Percentiles rank a stretch among this genome's conserved stretches.
Conservation (phyloP, 2,113 vertebrate species). For the Corythornis cristatus region DNA sequence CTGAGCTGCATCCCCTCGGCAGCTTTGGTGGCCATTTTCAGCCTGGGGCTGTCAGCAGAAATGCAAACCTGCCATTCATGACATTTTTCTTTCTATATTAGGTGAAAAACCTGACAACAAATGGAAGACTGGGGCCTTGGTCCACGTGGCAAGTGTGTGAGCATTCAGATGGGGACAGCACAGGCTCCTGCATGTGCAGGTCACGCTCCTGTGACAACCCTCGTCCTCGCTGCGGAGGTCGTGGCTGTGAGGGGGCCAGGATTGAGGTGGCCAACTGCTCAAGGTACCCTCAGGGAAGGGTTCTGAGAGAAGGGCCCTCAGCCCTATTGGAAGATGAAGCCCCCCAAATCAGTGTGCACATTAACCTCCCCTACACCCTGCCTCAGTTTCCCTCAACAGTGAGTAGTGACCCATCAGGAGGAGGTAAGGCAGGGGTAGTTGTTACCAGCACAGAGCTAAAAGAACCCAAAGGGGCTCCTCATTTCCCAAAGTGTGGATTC, state of each 20-base stretch:
- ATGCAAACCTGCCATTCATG: constrained; percentile 33
- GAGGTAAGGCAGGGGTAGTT: not conserved
- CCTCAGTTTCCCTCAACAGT: not conserved
- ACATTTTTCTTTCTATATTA: constrained; percentile 67
- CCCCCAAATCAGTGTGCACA: not conserved
- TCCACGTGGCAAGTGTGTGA: constrained; percentile 92
- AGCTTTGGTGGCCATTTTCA: constrained; percentile 30
- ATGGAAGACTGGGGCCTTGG: constrained; percentile 90
- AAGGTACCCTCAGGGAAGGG: constrained; percentile 75
- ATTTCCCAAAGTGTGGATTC: not conserved
- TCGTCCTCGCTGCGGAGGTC: constrained; percentile 88
- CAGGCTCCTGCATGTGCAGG: constrained; percentile 89
- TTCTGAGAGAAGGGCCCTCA: not conserved
- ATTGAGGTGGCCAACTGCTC: constrained; percentile 97
- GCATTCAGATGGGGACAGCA: constrained; percentile 89
- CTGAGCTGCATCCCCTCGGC: not conserved
- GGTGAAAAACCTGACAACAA: constrained; percentile 89
- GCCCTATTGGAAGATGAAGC: not conserved
- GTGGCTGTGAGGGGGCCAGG: constrained; percentile 84
- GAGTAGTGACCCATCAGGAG: not conserved
- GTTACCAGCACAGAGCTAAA: not conserved
- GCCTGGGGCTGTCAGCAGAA: constrained; percentile 29
- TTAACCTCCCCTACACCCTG: not conserved
- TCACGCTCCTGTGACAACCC: constrained; percentile 91
- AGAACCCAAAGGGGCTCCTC: not conserved